A percentile compares a stretch with the other conserved stretches of the same genome.
phyloP scores from a whole-genome alignment of 2,797 vertebrate genomes.

The Diglossa cyanea region DNA sequence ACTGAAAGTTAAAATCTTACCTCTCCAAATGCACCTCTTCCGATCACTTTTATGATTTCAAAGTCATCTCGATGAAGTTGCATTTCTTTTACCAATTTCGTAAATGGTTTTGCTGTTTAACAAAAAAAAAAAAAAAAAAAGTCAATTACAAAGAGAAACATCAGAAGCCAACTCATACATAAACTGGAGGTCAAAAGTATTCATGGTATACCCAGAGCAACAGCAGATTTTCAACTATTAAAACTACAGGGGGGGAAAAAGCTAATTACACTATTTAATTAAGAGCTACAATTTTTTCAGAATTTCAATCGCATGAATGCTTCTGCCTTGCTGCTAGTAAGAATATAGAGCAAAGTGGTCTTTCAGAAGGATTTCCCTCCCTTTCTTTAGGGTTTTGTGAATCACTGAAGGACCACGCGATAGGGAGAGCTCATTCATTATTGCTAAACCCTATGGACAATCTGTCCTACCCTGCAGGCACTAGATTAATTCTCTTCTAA shows the following conservation, averaged over 20 bases:
- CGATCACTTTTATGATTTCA: constrained; percentile 94
- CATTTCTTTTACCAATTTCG: constrained; percentile 87
- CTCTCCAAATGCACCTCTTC: constrained; percentile 93
- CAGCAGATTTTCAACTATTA: background rate
- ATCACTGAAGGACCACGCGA: background rate
- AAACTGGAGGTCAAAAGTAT: background rate
- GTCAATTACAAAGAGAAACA: background rate
- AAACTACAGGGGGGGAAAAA: background rate
- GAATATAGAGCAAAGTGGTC: background rate
- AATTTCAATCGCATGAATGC: background rate
- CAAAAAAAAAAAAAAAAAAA: background rate
- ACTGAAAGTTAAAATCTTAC: constrained; percentile 69
- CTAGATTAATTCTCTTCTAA: background rate
- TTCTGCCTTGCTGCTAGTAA: background rate
- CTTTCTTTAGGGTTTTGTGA: background rate
- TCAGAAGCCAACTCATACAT: background rate
- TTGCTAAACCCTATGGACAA: background rate
- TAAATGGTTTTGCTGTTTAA: constrained; percentile 86
- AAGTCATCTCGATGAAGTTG: constrained; percentile 91
- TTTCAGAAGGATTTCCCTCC: background rate
- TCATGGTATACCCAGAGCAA: background rate
- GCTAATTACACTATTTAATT: background rate
- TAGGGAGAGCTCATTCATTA: background rate
- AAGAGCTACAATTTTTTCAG: background rate
- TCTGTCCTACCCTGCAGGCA: background rate